Percentiles rank a stretch among this genome's conserved stretches.
Evolutionary conservation across 2,113 vertebrate genomes (phyloP).

Genomic region (Pteropus alecto): DNA sequence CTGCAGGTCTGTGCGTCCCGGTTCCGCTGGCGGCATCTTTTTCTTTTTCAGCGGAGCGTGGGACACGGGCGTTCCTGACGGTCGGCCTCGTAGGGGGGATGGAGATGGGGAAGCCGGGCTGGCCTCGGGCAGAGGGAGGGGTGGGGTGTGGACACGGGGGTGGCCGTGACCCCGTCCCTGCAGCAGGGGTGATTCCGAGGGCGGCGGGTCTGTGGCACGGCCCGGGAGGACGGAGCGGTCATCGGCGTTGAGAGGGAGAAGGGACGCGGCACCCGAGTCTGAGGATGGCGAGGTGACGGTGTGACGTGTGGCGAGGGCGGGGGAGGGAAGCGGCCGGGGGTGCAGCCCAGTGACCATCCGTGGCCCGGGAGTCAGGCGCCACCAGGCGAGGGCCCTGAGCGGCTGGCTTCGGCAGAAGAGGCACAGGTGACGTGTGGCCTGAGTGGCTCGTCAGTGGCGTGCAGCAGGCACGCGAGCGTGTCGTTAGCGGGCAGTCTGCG

Average conservation of each 20-base stretch:
- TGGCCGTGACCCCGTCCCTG: neutral
- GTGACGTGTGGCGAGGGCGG: accelerated
- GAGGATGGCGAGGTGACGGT: neutral
- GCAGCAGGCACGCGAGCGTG: too few species aligned
- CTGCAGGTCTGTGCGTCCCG: neutral
- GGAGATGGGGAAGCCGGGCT: neutral
- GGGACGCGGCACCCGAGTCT: neutral
- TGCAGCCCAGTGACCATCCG: too few species aligned
- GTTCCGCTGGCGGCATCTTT: too few species aligned
- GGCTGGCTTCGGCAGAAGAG: neutral
- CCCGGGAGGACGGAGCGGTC: neutral
- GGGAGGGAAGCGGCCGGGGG: neutral
- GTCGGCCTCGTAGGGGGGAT: too few species aligned
- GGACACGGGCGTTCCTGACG: neutral
- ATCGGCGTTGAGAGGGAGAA: neutral
- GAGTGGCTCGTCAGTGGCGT: accelerated
- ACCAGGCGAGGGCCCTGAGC: neutral
- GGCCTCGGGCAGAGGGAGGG: neutral
- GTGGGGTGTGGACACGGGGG: accelerated
- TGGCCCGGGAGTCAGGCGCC: neutral
- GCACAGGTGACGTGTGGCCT: accelerated
- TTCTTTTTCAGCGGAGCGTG: too few species aligned
- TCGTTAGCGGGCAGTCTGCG: too few species aligned
- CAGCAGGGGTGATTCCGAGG: neutral
- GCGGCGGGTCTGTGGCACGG: neutral